Base-by-base conservation (phyloP, 2,113 vertebrate species). In the Uropsilus gracilis region DNA sequence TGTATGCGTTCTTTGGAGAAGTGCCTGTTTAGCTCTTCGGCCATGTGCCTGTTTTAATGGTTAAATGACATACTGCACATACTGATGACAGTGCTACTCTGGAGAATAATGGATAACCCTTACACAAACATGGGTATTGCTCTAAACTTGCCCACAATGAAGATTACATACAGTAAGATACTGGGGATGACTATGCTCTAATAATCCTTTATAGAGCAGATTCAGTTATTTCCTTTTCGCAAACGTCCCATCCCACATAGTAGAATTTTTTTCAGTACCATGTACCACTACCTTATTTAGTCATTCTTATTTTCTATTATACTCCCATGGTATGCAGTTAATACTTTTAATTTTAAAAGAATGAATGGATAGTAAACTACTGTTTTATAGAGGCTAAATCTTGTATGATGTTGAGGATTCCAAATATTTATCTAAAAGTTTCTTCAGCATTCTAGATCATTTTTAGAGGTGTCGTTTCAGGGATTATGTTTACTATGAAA, bases 371-470 rank as follows among this genome's bases (percentile, higher is more conserved):
- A 85, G 22, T 94, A 50, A 37, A 73, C 17, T 78, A 61, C 2
- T 85, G 8, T 68, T 86, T 89, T 22, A 16, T 89, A 34, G 26
- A 91, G 16, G 4, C 71, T 30, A 87, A 44, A 30, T 89, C 73
- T 75, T 90, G 9, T 63, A 12, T 89, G 76, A 16, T 85, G 37
- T 80, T 89, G 53, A 93, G 69, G 86, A 96, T 96, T 95, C 64
- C n/a, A 86, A 46, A 78, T 46, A 71, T 61, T 93, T 94, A 77
- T 91, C 69, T 90, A 71, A 82, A 84, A 90, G 42, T 89, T 81
- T 89, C 59, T 64, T 84, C 5, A 71, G n/a, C 71, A 83, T 83
- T 81, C 57, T 88, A n/a, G n/a, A 46, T 93, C 26, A 39, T 92
- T 93, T 94, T 93, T 30, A 88, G 55, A 28, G 16, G 48, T 80